Base-by-base conservation (phyloP, 2,888 invertebrate species). In the Leptinotarsa juncta region DNA sequence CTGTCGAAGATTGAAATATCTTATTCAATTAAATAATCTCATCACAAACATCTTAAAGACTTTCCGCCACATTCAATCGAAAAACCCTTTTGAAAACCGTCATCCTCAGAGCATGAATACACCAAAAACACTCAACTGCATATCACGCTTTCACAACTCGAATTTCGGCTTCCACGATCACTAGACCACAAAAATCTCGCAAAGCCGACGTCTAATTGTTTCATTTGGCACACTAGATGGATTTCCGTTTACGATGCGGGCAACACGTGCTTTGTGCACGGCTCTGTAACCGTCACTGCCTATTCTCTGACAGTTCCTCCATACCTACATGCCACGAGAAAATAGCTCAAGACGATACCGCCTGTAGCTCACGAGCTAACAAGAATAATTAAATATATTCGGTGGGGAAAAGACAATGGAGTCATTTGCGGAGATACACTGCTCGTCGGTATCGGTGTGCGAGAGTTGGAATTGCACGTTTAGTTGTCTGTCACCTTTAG, bases 291-390 rank as follows among this genome's bases (percentile, higher is more conserved):
- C 77, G 77, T 78, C 79, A 80, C 80, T 79, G 77, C 73, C 68
- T 73, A 75, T 72, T 73, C 73, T 72, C 74, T 76, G 75, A 74
- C 77, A 74, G 76, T 55, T 71, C 69, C 62, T 73, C 50, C 74
- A 72, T 76, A 76, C 70, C 74, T 74, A 72, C 75, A 65, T 72
- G 74, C 16, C 75, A 53, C 18, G 81, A 81, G 79, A 81, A 81
- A 82, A 82, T 82, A 82, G 81, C 81, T 80, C 79, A 78, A 77
- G 78, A 79, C 73, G 75, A 66, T 72, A 73, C 77, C 74, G 71
- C 71, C 72, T 67, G 75, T 72, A 72, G 75, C 60, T 72, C 67
- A 57, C 32, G 67, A 23, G 67, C 69, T 73, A 70, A 67, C 69
- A 70, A 50, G 75, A 70, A 77, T 75, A 73, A 77, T 77, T 73